A percentile compares a stretch with the other conserved stretches of the same genome.
Conservation (phyloP, 2,888 invertebrate genomes). For the Dendrolimus pini region DNA sequence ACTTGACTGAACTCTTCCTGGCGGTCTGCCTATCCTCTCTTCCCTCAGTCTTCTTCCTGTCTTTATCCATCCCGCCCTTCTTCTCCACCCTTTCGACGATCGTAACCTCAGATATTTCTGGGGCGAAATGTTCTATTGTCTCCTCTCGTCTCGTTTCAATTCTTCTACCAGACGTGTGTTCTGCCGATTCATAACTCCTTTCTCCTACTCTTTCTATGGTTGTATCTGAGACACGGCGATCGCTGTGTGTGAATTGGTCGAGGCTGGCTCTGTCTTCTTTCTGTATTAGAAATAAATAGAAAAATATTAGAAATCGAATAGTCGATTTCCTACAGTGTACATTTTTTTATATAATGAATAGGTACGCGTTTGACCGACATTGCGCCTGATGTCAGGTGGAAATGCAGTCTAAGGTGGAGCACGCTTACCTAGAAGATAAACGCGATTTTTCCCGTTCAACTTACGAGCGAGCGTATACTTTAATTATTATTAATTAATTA, state of each 20-base stretch:
- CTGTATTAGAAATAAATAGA: conserved; percentile 22
- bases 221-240: conserved; percentile 24
- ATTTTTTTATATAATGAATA: no score
- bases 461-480: no score
- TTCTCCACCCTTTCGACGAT: conserved; percentile 21
- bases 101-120: conserved; percentile 3
- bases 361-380: no score
- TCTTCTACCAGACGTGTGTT: conserved; percentile 10
- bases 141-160: conserved; percentile 11
- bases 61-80: conserved; percentile 30
- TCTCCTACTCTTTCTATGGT: conserved; percentile 8
- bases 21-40: conserved; percentile 65
- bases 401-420: no score
- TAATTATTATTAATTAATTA: no score
- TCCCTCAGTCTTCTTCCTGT: conserved; percentile 26
- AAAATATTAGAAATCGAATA: no score
- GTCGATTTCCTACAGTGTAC: no score
- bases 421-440: no score
- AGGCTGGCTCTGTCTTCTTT: conserved; percentile 56
- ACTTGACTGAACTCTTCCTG: conserved; percentile 85
- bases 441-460: no score
- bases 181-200: conserved; percentile 13
- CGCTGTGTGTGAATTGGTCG: conserved; percentile 62
- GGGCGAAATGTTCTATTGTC: conserved; percentile 5
- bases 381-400: no score